A percentile compares a stretch with the other conserved stretches of the same genome.
Evolutionary conservation across 2,113 vertebrate genomes (phyloP).

Genomic region (Hypanus sabinus): DNA sequence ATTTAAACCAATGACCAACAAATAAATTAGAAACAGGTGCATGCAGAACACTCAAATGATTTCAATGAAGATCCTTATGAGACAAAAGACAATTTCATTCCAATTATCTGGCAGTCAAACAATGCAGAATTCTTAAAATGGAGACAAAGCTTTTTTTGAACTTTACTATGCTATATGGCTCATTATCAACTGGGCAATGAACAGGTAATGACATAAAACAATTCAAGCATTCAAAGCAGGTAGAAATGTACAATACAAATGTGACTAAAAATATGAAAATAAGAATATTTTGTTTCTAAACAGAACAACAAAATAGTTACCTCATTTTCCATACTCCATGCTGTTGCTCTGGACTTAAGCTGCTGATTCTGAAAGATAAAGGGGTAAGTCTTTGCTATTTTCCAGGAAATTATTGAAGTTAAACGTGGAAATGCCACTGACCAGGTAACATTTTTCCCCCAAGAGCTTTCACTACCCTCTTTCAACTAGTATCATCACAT

Average conservation of each 20-base stretch:
- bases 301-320: slow-evolving; percentile 59
- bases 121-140: neutral
- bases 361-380: slow-evolving; percentile 75
- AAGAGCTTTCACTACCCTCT: no score
- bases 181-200: neutral
- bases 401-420: neutral
- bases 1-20: neutral
- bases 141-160: neutral
- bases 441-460: neutral
- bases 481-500: no score
- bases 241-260: slow-evolving; percentile 45
- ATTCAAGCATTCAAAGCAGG: slow-evolving; percentile 35
- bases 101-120: neutral
- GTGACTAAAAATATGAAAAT: slow-evolving; percentile 41
- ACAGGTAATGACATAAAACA: neutral
- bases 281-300: slow-evolving; percentile 3
- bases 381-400: neutral
- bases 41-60: neutral
- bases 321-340: slow-evolving; percentile 97
- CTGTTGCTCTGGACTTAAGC: slow-evolving; percentile 91
- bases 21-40: neutral
- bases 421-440: neutral
- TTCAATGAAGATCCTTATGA: neutral
- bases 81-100: neutral
- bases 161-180: neutral